Evolutionary conservation across 2,888 invertebrate genomes (phyloP).

Genomic region (Xestia sexstrigata): DNA sequence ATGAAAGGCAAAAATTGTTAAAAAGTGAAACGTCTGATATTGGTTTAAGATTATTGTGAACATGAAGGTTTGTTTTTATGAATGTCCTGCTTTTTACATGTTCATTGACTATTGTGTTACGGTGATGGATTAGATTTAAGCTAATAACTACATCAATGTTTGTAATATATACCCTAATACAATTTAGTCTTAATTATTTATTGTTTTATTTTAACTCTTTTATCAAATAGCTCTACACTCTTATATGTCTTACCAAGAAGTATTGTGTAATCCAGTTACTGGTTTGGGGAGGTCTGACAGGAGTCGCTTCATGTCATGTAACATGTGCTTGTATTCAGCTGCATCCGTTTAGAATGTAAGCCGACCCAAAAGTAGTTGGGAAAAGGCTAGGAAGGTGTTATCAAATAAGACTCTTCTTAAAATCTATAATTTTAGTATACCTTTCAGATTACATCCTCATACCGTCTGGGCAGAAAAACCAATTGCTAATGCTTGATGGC

Average conservation of each 20-base stretch:
- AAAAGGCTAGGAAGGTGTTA: neutral
- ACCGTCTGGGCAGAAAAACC: slow-evolving; percentile 53
- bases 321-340: neutral
- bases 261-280: neutral
- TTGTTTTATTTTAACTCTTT: neutral
- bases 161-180: neutral
- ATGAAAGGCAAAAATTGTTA: neutral
- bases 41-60: neutral
- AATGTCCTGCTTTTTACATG: neutral
- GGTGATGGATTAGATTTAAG: neutral
- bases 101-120: neutral
- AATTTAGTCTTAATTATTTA: neutral
- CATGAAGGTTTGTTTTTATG: neutral
- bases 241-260: neutral
- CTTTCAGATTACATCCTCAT: slow-evolving; percentile 63
- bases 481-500: slow-evolving; percentile 63
- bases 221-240: neutral
- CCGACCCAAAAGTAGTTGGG: neutral
- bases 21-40: neutral
- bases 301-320: neutral
- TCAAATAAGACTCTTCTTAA: neutral
- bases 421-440: neutral
- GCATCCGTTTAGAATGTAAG: neutral
- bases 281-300: neutral
- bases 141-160: neutral